These are phyloP conservation scores for Boloria selene DNA, from an alignment of 2,888 invertebrate species.

Conservation along the genomic window DNA sequence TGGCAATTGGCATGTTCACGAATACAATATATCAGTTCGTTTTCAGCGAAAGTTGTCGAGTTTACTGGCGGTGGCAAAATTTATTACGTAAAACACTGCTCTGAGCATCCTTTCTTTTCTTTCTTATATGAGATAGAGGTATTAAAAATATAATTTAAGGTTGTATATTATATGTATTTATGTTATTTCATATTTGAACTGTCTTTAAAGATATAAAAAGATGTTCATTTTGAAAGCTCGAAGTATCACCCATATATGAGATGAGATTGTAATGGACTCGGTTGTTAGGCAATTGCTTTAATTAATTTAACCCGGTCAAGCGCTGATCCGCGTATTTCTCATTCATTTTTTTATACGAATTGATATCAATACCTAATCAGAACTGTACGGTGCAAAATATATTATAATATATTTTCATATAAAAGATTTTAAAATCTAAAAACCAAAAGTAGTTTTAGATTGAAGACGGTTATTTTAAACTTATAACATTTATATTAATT, in stretches of 20 bases:
- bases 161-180: not conserved
- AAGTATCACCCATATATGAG: slow-evolving; percentile 5
- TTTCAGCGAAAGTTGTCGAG: slow-evolving; percentile 49
- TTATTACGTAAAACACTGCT: not conserved
- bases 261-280: slow-evolving; percentile 29
- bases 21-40: slow-evolving; percentile 40
- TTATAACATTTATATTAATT: not conserved
- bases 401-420: no score
- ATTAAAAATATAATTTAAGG: not conserved
- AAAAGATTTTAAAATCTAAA: no score
- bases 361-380: not conserved
- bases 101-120: no score
- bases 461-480: not conserved
- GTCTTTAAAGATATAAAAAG: not conserved
- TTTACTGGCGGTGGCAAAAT: slow-evolving; percentile 8
- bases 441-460: not conserved
- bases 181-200: not conserved
- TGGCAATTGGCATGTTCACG: no score
- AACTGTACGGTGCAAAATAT: no score
- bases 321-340: slow-evolving; percentile 32
- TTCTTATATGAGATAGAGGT: no score
- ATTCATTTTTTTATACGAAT: slow-evolving; percentile 15
- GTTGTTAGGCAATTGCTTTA: slow-evolving; percentile 37
- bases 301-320: slow-evolving; percentile 39
- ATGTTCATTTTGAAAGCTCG: slow-evolving; percentile 4